Conservation (phyloP, 2,888 invertebrate genomes). For the Panopea generosa region DNA sequence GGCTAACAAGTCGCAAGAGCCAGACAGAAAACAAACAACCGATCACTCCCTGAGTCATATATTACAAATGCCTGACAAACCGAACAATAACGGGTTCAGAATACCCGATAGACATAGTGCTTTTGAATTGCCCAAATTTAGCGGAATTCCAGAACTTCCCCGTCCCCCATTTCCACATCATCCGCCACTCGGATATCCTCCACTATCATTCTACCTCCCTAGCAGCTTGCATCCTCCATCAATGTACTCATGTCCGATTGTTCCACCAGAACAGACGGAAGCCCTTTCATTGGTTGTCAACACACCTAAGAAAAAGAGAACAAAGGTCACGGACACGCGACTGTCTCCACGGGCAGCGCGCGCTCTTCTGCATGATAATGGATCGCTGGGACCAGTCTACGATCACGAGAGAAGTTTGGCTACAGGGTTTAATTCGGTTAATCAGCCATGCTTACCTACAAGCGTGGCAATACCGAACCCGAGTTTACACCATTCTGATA, state of each 20-base stretch:
- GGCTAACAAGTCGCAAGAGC: constrained; percentile 33
- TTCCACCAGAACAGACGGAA: constrained; percentile 87
- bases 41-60: constrained; percentile 63
- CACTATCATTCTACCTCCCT: constrained; percentile 88
- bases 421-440: constrained; percentile 90
- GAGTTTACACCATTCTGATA: constrained; percentile 89
- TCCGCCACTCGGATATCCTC: constrained; percentile 79
- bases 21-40: constrained; percentile 59
- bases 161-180: constrained; percentile 80
- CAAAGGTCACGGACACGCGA: constrained; percentile 92
- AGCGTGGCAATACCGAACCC: constrained; percentile 99
- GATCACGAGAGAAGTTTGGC: constrained; percentile 67
- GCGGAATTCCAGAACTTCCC: constrained; percentile 66
- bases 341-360: constrained; percentile 83
- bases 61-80: constrained; percentile 57
- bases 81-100: constrained; percentile 36
- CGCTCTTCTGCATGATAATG: constrained; percentile 80
- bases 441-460: constrained; percentile 95
- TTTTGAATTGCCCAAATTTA: constrained; percentile 72
- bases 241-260: constrained; percentile 68
- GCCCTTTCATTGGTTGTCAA: constrained; percentile 97
- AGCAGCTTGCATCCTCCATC: constrained; percentile 72
- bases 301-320: constrained; percentile 96
- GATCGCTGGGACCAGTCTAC: constrained; percentile 61
- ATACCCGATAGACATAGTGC: constrained; percentile 69